Evolutionary conservation across 2,888 invertebrate genomes (phyloP), one percentile per base, ranked within the genome.

Genomic region (Fragum sueziense): DNA sequence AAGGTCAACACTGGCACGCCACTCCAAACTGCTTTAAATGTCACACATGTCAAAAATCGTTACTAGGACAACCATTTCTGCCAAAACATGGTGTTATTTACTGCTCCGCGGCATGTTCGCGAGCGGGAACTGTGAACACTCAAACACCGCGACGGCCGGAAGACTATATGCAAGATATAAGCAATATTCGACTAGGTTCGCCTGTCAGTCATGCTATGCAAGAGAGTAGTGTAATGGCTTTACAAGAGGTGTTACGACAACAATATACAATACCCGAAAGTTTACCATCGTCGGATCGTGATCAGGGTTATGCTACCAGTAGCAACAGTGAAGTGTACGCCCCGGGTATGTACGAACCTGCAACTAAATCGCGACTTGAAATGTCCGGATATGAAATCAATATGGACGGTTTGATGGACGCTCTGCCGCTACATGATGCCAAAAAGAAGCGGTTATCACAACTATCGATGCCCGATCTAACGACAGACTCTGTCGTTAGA

Each of bases 1-100:
- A 98, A 91, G 97, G 97, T 25, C 98, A 98, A 93, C 98, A 98
- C 94, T 99, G 99, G 98, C 99, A 99, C 94, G 98, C 98, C 80
- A 97, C 97, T 11, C 97, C 98, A 90, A 95, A 95, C 85, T 99
- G 99, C 94, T 99, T 99, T 94, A 97, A 97, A 88, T 99, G 99
- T 94, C 97, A 97, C 93, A 97, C 97, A 52, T 99, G 99, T 93
- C 94, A 95, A 79, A 95, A 95, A 17, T 95, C 96, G 20, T 91
- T 95, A 33, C 94, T 97, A 72, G 98, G 98, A 2, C 95, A 97
- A 77, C 98, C 98, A 1, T 98, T 98, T 93, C 94, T 98, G 83
- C 98, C 98, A 0, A 95, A 97, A 31, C 95, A 97, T 87, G 98
- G 98, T 34, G 97, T 97, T 83, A 98, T 98, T 91, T 99, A 97